phyloP scores from a whole-genome alignment of 2,888 invertebrate species.

The Abrostola tripartita region DNA sequence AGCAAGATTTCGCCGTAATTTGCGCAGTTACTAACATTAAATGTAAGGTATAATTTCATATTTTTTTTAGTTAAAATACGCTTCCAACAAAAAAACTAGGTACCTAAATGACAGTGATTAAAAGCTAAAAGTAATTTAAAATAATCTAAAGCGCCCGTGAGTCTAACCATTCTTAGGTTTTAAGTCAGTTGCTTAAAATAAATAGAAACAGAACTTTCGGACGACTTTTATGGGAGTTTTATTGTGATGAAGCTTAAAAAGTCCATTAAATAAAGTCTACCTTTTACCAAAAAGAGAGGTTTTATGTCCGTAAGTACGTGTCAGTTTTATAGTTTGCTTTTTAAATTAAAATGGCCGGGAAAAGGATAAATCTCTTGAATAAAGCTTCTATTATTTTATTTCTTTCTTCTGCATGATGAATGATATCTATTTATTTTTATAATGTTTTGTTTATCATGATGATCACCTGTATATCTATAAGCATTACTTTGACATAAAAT shows the following conservation, averaged over 20 bases:
- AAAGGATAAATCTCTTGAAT: background rate
- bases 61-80: no score
- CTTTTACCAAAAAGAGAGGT: slow-evolving; percentile 7
- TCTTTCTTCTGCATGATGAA: no score
- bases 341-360: background rate
- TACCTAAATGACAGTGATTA: background rate
- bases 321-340: slow-evolving; percentile 10
- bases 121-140: slow-evolving; percentile 2
- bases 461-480: no score
- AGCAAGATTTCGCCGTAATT: no score
- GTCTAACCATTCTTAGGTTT: slow-evolving; percentile 5
- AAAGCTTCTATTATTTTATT: background rate
- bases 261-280: slow-evolving; percentile 9
- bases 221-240: slow-evolving; percentile 14
- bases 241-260: slow-evolving; percentile 10
- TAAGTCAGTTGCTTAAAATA: background rate
- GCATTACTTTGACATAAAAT: no score
- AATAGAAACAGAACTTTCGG: slow-evolving; percentile 5
- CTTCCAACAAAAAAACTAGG: no score
- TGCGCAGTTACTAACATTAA: no score
- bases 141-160: background rate
- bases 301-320: slow-evolving; percentile 8
- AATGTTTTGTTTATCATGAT: no score
- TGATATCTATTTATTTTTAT: no score
- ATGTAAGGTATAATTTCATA: no score